A percentile compares a stretch with the other conserved stretches of the same genome.
Evolutionary conservation across 1,140 invertebrate genomes (phyloP).

Genomic region (Drosophila pseudoobscura): DNA sequence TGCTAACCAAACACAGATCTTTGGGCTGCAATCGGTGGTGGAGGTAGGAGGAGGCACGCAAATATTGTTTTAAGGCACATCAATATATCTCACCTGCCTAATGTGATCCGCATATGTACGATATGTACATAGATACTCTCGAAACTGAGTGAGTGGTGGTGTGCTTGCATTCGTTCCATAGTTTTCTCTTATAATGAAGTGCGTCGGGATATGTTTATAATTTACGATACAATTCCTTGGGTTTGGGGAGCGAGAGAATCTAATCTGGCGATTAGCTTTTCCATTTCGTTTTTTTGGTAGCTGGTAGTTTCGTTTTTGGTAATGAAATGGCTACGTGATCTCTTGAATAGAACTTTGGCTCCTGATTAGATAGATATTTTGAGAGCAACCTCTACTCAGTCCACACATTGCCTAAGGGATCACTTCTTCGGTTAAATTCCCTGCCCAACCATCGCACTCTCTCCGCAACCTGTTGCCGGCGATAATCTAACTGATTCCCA

Average conservation of each 20-base stretch:
- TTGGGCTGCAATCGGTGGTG: slow-evolving; percentile 14
- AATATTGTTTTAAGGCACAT: slow-evolving; percentile 79
- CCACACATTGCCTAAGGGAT: no score
- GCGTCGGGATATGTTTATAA: slow-evolving; percentile 74
- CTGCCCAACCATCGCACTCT: not conserved
- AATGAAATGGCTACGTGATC: slow-evolving; percentile 5
- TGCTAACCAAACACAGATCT: slow-evolving; percentile 69
- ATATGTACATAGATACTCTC: not conserved
- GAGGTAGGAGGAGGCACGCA: slow-evolving; percentile 35
- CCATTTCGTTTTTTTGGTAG: not conserved
- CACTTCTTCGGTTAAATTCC: no score
- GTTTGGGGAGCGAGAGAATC: not conserved
- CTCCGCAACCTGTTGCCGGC: not conserved
- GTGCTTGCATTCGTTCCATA: slow-evolving; percentile 36
- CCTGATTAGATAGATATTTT: no score
- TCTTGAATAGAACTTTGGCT: not conserved
- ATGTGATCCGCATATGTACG: slow-evolving; percentile 36
- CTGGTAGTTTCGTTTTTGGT: not conserved
- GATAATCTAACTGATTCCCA: not conserved
- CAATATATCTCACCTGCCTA: slow-evolving; percentile 69
- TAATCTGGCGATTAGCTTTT: slow-evolving; percentile 11
- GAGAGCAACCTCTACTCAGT: no score
- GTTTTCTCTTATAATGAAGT: slow-evolving; percentile 64
- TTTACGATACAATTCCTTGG: slow-evolving; percentile 57
- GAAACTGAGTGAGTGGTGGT: slow-evolving; percentile 11